A percentile compares a stretch with the other conserved stretches of the same genome.
These are phyloP conservation scores for Epizoanthus rinbou DNA, from an alignment of 92 coral and sea anemone genomes.

Conservation along the genomic window DNA sequence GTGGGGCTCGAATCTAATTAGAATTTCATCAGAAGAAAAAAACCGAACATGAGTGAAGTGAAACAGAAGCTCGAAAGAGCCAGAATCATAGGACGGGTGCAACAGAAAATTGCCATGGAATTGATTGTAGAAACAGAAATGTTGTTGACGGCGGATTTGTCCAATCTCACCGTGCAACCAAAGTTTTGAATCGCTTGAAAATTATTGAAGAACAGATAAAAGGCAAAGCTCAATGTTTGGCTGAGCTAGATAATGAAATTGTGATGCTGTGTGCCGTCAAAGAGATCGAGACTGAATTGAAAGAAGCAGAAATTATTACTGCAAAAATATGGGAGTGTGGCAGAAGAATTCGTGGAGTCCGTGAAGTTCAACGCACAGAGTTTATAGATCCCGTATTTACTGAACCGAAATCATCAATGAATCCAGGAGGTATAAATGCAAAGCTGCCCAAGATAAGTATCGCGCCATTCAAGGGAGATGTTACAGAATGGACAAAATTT, in stretches of 20 bases:
- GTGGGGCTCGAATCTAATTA: too few relatives aligned
- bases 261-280: slow-evolving; percentile 42
- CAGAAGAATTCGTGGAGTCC: too few relatives aligned
- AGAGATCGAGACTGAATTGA: slow-evolving; percentile 55
- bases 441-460: slow-evolving; percentile 48
- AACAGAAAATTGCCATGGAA: too few relatives aligned
- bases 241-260: slow-evolving; percentile 52
- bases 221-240: slow-evolving; percentile 33
- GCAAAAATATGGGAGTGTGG: slow-evolving; percentile 34
- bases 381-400: neutral
- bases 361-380: neutral
- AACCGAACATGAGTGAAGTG: too few relatives aligned
- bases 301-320: slow-evolving; percentile 43
- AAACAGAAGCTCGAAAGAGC: too few relatives aligned
- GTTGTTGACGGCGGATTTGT: too few relatives aligned
- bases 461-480: slow-evolving; percentile 46
- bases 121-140: too few relatives aligned
- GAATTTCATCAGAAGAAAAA: too few relatives aligned
- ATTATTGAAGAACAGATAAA: slow-evolving; percentile 45
- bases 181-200: slow-evolving; percentile 34
- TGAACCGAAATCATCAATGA: neutral
- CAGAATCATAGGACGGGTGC: too few relatives aligned
- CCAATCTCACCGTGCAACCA: neutral
- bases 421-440: slow-evolving; percentile 24
- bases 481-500: slow-evolving; percentile 51